A percentile compares a stretch with the other conserved stretches of the same genome.
These are phyloP conservation scores for Peucedramus taeniatus DNA, from an alignment of 2,113 vertebrate species.

Conservation along the genomic window DNA sequence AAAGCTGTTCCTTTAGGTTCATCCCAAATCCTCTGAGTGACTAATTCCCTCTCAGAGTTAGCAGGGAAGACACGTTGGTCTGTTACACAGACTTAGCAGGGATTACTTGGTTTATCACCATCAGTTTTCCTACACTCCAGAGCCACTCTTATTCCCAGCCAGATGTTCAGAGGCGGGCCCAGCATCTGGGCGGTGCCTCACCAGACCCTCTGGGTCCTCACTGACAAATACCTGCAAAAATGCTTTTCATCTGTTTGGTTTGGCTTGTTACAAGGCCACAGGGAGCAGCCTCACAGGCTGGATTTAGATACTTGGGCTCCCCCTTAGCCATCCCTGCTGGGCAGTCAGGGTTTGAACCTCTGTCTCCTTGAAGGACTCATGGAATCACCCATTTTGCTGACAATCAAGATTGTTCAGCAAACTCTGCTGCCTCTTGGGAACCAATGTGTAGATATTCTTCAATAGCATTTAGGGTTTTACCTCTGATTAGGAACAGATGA, in stretches of 20 bases:
- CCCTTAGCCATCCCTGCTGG: not conserved
- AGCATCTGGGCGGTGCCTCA: not conserved
- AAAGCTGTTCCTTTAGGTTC: conserved; percentile 14
- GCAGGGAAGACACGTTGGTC: not conserved
- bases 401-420: not conserved
- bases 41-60: not conserved
- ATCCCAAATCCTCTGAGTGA: not conserved
- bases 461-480: not conserved
- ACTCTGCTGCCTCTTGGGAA: not conserved
- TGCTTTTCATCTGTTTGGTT: not conserved
- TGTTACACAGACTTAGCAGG: not conserved
- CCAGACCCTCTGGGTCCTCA: not conserved
- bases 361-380: not conserved
- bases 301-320: not conserved
- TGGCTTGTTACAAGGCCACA: not conserved
- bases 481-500: not conserved
- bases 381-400: not conserved
- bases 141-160: not conserved
- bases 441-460: not conserved
- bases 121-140: not conserved
- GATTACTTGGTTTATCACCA: conserved; percentile 21
- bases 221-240: not conserved
- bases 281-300: not conserved
- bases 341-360: not conserved
- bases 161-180: not conserved